A percentile compares a stretch with the other conserved stretches of the same genome.
These are phyloP conservation scores for Podarcis lilfordi DNA, from an alignment of 2,797 vertebrate genomes.

Conservation along the genomic window DNA sequence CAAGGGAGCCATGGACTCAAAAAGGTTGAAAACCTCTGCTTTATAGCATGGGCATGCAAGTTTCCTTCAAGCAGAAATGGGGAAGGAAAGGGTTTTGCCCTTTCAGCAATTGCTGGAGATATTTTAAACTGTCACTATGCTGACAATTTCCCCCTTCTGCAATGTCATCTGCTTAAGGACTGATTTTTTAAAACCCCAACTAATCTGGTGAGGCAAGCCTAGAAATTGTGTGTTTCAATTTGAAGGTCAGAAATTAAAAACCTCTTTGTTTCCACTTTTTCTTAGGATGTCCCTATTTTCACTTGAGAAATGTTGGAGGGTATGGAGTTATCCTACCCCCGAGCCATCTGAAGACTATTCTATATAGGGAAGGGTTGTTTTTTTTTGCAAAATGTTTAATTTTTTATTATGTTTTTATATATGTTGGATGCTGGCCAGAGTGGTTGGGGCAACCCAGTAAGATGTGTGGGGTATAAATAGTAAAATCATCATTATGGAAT, in stretches of 20 bases:
- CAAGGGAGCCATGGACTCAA: too few relatives aligned
- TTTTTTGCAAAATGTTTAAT: too few relatives aligned
- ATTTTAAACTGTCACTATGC: slow-evolving; percentile 62
- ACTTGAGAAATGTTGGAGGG: neutral
- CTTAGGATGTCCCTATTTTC: slow-evolving; percentile 31
- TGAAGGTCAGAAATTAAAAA: slow-evolving; percentile 58
- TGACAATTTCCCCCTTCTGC: slow-evolving; percentile 28
- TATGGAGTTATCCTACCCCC: too few relatives aligned
- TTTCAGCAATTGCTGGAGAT: slow-evolving; percentile 49
- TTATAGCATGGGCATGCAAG: slow-evolving; percentile 27
- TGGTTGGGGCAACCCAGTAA: too few relatives aligned
- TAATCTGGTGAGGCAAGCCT: slow-evolving; percentile 34
- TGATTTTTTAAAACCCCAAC: neutral
- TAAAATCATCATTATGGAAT: too few relatives aligned
- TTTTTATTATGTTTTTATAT: too few relatives aligned
- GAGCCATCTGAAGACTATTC: too few relatives aligned
- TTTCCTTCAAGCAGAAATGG: slow-evolving; percentile 45
- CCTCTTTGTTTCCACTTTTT: neutral
- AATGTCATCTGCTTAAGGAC: slow-evolving; percentile 43
- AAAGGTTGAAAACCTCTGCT: neutral
- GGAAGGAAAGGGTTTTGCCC: slow-evolving; percentile 39
- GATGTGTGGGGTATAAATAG: too few relatives aligned
- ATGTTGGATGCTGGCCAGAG: too few relatives aligned
- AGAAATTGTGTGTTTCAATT: slow-evolving; percentile 24
- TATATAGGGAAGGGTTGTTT: too few relatives aligned